A percentile compares a stretch with the other conserved stretches of the same genome.
Conservation (phyloP, 2,888 invertebrate genomes). For the Temnothorax unifasciatus region DNA sequence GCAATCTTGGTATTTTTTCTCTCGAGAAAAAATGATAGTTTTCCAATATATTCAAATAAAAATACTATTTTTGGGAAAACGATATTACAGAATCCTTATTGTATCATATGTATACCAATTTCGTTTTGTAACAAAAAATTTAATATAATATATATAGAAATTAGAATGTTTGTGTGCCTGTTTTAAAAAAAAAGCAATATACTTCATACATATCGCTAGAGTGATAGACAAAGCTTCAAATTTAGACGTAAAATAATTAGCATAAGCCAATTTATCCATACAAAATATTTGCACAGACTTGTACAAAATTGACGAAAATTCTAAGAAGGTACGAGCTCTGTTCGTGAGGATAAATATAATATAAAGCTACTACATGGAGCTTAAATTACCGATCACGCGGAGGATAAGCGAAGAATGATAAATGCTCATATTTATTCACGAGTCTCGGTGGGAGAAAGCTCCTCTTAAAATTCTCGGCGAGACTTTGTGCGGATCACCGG, state of each 20-base stretch:
- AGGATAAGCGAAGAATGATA: neutral
- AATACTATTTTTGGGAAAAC: neutral
- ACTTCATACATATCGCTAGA: neutral
- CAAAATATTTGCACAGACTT: neutral
- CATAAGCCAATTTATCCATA: neutral
- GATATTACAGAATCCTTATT: neutral
- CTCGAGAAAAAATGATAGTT: neutral
- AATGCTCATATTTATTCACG: constrained; percentile 51
- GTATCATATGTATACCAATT: neutral
- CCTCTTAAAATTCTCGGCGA: constrained; percentile 14
- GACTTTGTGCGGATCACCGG: constrained; percentile 48
- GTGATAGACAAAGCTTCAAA: neutral
- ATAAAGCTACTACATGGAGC: neutral
- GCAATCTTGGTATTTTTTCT: neutral
- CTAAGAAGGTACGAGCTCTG: neutral
- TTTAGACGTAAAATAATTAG: neutral
- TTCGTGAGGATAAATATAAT: neutral
- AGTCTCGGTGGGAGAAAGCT: neutral
- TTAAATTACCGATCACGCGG: constrained; percentile 32
- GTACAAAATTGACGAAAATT: neutral
- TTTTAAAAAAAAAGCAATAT: neutral
- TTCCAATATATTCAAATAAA: neutral
- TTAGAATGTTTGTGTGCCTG: too few relatives aligned
- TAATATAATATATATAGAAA: too few relatives aligned
- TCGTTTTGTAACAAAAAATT: neutral